Conservation (phyloP, 2,797 vertebrate species). For the Eptatretus atami region DNA sequence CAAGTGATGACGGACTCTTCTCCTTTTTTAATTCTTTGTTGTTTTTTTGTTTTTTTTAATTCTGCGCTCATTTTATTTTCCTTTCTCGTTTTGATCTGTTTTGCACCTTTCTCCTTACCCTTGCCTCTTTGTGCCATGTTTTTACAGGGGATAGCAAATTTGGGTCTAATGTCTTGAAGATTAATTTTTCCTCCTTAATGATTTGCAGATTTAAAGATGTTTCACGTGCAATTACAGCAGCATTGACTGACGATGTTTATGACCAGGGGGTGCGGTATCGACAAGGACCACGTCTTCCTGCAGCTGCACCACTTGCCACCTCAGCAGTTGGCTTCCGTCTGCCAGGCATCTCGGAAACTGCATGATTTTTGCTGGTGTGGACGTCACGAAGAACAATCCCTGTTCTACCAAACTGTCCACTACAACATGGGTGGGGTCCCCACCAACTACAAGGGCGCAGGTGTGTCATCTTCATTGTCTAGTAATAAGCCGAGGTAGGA, state of each 20-base stretch:
- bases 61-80: too few species aligned
- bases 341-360: conserved; percentile 82
- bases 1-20: too few species aligned
- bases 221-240: too few species aligned
- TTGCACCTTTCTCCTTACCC: background rate
- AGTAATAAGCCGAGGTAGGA: too few species aligned
- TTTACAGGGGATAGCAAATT: too few species aligned
- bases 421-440: conserved; percentile 95
- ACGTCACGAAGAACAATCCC: conserved; percentile 95
- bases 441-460: conserved; percentile 86
- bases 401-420: conserved; percentile 76
- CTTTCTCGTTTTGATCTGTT: background rate
- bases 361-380: conserved; percentile 92
- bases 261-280: conserved; percentile 57
- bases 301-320: conserved; percentile 86
- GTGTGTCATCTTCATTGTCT: conserved; percentile 13
- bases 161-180: background rate
- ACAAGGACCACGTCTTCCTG: conserved; percentile 71
- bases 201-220: too few species aligned
- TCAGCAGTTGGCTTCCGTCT: conserved; percentile 59
- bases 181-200: conserved; percentile 3
- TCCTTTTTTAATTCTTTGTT: background rate
- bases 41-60: background rate
- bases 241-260: too few species aligned
- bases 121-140: too few species aligned